A percentile compares a stretch with the other conserved stretches of the same genome.
Evolutionary conservation across 2,888 invertebrate genomes (phyloP).

Genomic region (Polydrusus tereticollis): DNA sequence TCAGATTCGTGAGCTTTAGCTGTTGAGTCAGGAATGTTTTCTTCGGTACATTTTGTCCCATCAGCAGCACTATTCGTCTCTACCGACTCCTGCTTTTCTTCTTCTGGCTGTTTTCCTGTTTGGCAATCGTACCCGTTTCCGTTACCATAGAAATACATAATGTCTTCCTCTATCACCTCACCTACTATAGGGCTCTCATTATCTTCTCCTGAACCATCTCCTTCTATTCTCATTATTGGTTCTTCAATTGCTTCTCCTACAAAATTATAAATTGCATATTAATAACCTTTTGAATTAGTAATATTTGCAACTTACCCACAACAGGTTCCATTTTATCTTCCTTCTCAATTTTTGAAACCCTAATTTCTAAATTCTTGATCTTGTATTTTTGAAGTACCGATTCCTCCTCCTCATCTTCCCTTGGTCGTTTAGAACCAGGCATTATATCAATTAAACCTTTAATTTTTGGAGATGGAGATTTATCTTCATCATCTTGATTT

Average conservation of each 20-base stretch:
- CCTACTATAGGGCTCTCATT: constrained; percentile 67
- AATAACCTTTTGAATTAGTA: neutral
- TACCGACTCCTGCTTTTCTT: neutral
- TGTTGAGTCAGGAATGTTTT: neutral
- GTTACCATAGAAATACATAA: constrained; percentile 78
- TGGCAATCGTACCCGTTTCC: constrained; percentile 81
- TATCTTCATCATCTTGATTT: constrained; percentile 26
- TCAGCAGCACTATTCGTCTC: neutral
- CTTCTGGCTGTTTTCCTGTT: constrained; percentile 75
- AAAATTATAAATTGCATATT: constrained; percentile 48
- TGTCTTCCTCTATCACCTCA: constrained; percentile 81
- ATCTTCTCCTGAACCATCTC: constrained; percentile 79
- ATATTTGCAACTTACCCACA: constrained; percentile 28
- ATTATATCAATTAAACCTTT: constrained; percentile 49
- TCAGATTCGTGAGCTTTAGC: neutral
- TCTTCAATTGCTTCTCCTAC: constrained; percentile 78
- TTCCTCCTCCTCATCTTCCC: constrained; percentile 50
- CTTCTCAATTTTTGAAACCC: constrained; percentile 33
- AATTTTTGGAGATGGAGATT: constrained; percentile 58
- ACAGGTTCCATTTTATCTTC: constrained; percentile 49
- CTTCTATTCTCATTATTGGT: constrained; percentile 78
- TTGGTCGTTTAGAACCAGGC: constrained; percentile 41
- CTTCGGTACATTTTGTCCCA: neutral
- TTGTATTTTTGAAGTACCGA: constrained; percentile 51
- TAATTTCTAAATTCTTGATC: constrained; percentile 34